Evolutionary conservation across 1,140 invertebrate species (phyloP).

Genomic region (Tigriopus japonicus): DNA sequence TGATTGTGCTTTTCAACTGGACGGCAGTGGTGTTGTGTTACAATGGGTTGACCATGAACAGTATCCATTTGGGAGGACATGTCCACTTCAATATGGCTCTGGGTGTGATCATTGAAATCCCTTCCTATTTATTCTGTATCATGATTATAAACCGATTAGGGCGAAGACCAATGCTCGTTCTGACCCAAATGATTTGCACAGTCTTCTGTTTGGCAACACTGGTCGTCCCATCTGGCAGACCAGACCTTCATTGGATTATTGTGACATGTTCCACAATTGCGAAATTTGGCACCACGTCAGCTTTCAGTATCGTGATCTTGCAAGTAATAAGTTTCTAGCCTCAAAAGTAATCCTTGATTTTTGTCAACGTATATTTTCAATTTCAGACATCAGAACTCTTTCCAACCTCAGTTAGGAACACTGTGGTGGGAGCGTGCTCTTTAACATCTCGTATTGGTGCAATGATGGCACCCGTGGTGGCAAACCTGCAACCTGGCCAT

Average conservation of each 20-base stretch:
- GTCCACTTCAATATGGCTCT: background rate
- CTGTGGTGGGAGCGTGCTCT: background rate
- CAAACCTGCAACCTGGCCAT: constrained; percentile 4
- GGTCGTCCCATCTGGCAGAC: background rate
- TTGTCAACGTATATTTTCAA: background rate
- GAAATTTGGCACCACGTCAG: background rate
- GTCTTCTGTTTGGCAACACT: background rate
- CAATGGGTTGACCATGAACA: background rate
- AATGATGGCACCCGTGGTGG: background rate
- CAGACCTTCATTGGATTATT: background rate
- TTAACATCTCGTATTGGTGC: background rate
- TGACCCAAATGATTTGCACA: background rate
- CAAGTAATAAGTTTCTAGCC: background rate
- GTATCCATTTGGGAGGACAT: background rate
- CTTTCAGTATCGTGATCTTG: background rate
- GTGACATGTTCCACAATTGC: background rate
- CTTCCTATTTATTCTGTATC: background rate
- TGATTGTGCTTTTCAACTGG: too few relatives aligned
- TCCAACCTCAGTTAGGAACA: background rate
- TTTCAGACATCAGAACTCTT: background rate
- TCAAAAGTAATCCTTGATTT: background rate
- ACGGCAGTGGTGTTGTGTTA: background rate
- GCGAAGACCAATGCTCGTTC: background rate
- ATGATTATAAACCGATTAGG: background rate
- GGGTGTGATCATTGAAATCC: background rate